Conservation (phyloP, 2,888 invertebrate genomes). For the Tipula unca region DNA sequence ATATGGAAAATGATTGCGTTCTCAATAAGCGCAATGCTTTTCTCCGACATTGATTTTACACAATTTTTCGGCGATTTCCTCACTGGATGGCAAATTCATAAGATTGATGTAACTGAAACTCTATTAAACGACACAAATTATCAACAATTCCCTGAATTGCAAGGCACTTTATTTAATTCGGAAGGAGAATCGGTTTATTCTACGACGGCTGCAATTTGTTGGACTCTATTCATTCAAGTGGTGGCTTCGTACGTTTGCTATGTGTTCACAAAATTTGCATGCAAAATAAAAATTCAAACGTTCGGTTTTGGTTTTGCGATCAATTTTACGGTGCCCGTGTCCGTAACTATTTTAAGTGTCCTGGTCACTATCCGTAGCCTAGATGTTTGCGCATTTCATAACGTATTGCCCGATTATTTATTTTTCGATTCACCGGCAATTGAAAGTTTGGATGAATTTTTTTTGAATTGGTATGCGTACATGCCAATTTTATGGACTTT, state of each 20-base stretch:
- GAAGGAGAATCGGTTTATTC: slow-evolving; percentile 23
- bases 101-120: slow-evolving; percentile 47
- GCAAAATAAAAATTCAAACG: slow-evolving; percentile 81
- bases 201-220: slow-evolving; percentile 39
- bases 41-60: slow-evolving; percentile 36
- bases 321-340: slow-evolving; percentile 63
- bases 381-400: slow-evolving; percentile 60
- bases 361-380: slow-evolving; percentile 56
- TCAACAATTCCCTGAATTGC: slow-evolving; percentile 26
- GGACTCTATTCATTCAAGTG: slow-evolving; percentile 58
- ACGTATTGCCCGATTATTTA: slow-evolving; percentile 67
- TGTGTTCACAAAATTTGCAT: slow-evolving; percentile 67
- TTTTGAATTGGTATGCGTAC: slow-evolving; percentile 67
- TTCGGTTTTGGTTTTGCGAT: slow-evolving; percentile 81
- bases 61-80: slow-evolving; percentile 43
- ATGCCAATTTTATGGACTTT: slow-evolving; percentile 54
- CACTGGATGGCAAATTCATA: slow-evolving; percentile 47
- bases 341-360: slow-evolving; percentile 58
- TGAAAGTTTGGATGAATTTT: slow-evolving; percentile 50
- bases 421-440: slow-evolving; percentile 74
- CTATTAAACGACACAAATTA: slow-evolving; percentile 28
- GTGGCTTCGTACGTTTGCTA: slow-evolving; percentile 57
- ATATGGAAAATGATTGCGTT: slow-evolving; percentile 71
- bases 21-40: slow-evolving; percentile 52
- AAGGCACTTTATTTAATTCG: slow-evolving; percentile 44